Evolutionary conservation across 2,888 invertebrate genomes (phyloP).

Genomic region (Pyrgus malvae): DNA sequence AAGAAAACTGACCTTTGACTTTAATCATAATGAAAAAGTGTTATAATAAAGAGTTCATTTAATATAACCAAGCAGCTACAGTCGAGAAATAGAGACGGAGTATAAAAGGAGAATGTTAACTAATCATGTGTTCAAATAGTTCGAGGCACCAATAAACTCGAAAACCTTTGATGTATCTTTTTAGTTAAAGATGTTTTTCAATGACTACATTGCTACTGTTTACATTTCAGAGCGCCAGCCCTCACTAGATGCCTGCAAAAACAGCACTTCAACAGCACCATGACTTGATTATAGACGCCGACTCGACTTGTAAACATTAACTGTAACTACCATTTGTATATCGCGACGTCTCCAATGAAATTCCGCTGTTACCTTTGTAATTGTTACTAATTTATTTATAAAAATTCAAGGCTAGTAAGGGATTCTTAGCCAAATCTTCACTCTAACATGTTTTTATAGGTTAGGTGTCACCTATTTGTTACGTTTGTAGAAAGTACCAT

Average conservation of each 20-base stretch:
- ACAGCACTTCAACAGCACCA: slow-evolving; percentile 66
- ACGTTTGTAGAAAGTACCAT: neutral
- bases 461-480: neutral
- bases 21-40: too few relatives aligned
- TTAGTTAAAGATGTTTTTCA: slow-evolving; percentile 34
- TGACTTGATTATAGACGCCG: slow-evolving; percentile 57
- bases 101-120: too few relatives aligned
- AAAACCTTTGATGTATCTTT: slow-evolving; percentile 30
- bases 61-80: too few relatives aligned
- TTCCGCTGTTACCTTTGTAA: slow-evolving; percentile 46
- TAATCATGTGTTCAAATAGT: too few relatives aligned
- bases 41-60: too few relatives aligned
- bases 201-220: slow-evolving; percentile 36
- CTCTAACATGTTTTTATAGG: slow-evolving; percentile 7
- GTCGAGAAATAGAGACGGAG: too few relatives aligned
- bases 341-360: slow-evolving; percentile 55
- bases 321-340: slow-evolving; percentile 61
- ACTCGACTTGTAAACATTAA: slow-evolving; percentile 41
- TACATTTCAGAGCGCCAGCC: slow-evolving; percentile 71
- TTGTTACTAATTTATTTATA: slow-evolving; percentile 40
- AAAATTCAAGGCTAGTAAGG: neutral
- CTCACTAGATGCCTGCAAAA: slow-evolving; percentile 73
- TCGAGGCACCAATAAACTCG: neutral
- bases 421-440: neutral
- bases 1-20: too few relatives aligned